A percentile compares a stretch with the other conserved stretches of the same genome.
phyloP scores from a whole-genome alignment of 1,140 invertebrate species.

The Saccostrea cuccullata region DNA sequence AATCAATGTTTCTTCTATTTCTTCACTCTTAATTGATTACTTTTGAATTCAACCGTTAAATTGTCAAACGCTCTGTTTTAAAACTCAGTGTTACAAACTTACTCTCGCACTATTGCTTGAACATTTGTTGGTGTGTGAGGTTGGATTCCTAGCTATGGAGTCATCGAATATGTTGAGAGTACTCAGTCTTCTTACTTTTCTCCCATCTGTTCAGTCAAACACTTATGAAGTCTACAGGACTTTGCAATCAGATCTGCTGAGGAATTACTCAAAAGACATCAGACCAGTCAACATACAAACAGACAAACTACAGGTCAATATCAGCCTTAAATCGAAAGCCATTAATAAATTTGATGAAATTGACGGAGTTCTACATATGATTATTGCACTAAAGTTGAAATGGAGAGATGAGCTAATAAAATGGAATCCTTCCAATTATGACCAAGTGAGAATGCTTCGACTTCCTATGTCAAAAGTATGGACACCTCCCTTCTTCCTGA shows the following conservation, averaged over 20 bases:
- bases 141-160: not conserved
- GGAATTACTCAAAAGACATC: conserved; percentile 42
- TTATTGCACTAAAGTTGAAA: not conserved
- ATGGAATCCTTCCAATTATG: conserved; percentile 29
- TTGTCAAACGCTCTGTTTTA: too few relatives aligned
- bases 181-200: not conserved
- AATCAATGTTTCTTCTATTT: too few relatives aligned
- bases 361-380: not conserved
- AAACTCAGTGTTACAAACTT: too few relatives aligned
- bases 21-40: too few relatives aligned
- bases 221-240: not conserved
- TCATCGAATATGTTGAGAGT: not conserved
- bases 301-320: not conserved
- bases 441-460: not conserved
- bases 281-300: conserved; percentile 11
- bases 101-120: too few relatives aligned
- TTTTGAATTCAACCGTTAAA: too few relatives aligned
- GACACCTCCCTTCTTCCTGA: not conserved
- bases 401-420: conserved; percentile 30
- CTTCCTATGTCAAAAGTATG: not conserved
- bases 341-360: conserved; percentile 26
- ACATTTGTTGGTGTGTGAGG: too few relatives aligned
- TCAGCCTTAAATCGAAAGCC: not conserved
- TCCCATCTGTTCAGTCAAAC: not conserved
- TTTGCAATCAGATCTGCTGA: conserved; percentile 8